Percentiles rank a stretch among this genome's conserved stretches.
These are phyloP conservation scores for Ormyrus pomaceus DNA, from an alignment of 2,888 invertebrate species.

Conservation along the genomic window DNA sequence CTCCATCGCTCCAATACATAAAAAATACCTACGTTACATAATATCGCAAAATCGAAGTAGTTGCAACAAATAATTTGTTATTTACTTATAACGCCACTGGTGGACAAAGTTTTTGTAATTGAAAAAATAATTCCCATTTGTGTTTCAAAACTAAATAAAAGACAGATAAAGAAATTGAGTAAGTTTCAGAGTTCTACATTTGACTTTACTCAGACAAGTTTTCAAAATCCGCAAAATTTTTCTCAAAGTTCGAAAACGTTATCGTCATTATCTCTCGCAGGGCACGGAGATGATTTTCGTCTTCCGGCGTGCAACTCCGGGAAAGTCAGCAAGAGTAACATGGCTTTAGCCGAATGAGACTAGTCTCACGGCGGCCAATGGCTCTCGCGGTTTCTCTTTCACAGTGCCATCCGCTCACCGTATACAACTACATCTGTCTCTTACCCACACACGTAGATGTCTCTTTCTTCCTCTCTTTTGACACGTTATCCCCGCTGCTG, in stretches of 20 bases:
- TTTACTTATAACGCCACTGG: no score
- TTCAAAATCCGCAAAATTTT: neutral
- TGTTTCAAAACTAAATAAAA: no score
- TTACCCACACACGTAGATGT: constrained; percentile 6
- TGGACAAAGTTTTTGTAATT: no score
- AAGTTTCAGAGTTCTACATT: constrained; percentile 56
- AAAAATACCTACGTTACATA: no score
- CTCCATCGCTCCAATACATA: no score
- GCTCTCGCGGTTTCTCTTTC: constrained; percentile 66
- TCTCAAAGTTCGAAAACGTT: neutral
- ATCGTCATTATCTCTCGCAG: neutral
- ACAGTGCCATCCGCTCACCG: constrained; percentile 59
- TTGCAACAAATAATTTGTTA: no score
- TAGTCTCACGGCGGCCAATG: constrained; percentile 61
- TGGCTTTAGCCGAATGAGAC: constrained; percentile 25
- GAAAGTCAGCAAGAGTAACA: neutral
- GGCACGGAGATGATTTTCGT: constrained; percentile 3
- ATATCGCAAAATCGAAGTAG: no score
- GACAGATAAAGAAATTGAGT: no score
- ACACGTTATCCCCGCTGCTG: constrained; percentile 59
- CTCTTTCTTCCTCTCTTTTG: constrained; percentile 57
- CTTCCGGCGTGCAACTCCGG: neutral
- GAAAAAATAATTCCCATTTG: no score
- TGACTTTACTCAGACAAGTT: constrained; percentile 56
- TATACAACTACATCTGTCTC: constrained; percentile 27